These are phyloP conservation scores for Bombus balteatus DNA, from an alignment of 1,140 invertebrate species.

Conservation along the genomic window DNA sequence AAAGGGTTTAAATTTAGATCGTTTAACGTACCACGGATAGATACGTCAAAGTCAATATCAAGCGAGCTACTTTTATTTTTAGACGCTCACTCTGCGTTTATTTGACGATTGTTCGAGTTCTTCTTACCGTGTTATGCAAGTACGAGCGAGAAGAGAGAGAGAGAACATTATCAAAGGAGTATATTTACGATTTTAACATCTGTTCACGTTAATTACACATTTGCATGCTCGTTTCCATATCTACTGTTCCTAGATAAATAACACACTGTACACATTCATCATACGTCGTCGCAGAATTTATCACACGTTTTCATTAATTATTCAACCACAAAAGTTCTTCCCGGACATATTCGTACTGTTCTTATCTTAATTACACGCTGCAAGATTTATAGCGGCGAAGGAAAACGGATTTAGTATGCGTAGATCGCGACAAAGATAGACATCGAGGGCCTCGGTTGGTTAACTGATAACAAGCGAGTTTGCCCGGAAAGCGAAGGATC, in stretches of 20 bases:
- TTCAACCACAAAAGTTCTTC: constrained; percentile 26
- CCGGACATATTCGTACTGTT: constrained; percentile 15
- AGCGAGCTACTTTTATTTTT: neutral
- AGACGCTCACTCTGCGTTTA: too few species aligned
- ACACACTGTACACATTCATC: constrained; percentile 14
- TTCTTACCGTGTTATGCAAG: too few species aligned
- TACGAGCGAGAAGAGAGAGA: neutral
- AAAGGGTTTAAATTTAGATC: too few species aligned
- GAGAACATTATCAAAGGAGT: neutral
- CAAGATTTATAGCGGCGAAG: constrained; percentile 24
- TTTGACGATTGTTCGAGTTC: neutral
- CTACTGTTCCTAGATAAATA: constrained; percentile 1
- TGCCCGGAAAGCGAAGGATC: neutral
- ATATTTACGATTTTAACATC: neutral
- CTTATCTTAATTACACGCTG: constrained; percentile 44
- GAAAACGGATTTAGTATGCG: constrained; percentile 15
- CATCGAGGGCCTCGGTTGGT: neutral
- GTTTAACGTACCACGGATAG: too few species aligned
- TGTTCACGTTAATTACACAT: constrained; percentile 28
- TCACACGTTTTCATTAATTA: constrained; percentile 37
- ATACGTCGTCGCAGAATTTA: constrained; percentile 1
- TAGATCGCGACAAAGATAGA: constrained; percentile 26
- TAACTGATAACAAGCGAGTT: constrained; percentile 16
- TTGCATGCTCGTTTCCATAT: constrained; percentile 8
- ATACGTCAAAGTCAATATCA: neutral